Base-by-base conservation (phyloP, 2,797 vertebrate genomes). In the Carapus acus region DNA sequence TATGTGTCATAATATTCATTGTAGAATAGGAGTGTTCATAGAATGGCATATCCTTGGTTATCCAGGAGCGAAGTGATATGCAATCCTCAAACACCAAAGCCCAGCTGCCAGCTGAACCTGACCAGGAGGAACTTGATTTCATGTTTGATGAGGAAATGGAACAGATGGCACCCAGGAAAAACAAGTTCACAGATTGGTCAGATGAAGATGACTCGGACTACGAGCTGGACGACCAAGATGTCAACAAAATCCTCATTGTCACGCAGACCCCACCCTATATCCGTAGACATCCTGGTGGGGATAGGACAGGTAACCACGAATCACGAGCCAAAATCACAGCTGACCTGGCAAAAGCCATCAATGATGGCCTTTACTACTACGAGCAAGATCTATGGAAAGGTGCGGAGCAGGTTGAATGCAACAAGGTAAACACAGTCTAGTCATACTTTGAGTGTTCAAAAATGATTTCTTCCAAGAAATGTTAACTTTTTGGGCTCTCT, bases 231-330 rank as follows among this genome's bases (percentile, higher is more conserved):
- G 92, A 96, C 82, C 84, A 88, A 21, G 94, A 96, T 20, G 59
- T 97, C 57, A 91, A 96, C 78, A 96, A 95, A 82, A 94, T 97
- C 80, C 86, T 96, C 55, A 96, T 96, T 55, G 91, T 96, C 73
- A 96, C 91, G 16, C 93, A 94, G 84, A 96, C 91, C 0, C 92
- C 93, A 1, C 92, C 92, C 0, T 85, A 91, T 47, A 7, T 96
- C 47, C 89, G 85, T 16, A 94, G 93, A 51, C 91, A 93, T 76
- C 87, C 88, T 2, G 62, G 85, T 1, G 92, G 90, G 9, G 91
- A 92, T 60, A 78, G 76, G 1, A 85, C 89, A 0, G 91, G 88
- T 13, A 91, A 86, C 84, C 88, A 89, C 2, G 73, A 85, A 39
- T 91, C 90, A 65, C 72, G 62, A 2, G 90, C 91, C 72, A 91